A percentile compares a stretch with the other conserved stretches of the same genome.
Conservation (phyloP, 2,888 invertebrate species). For the Plagiodera versicolora region DNA sequence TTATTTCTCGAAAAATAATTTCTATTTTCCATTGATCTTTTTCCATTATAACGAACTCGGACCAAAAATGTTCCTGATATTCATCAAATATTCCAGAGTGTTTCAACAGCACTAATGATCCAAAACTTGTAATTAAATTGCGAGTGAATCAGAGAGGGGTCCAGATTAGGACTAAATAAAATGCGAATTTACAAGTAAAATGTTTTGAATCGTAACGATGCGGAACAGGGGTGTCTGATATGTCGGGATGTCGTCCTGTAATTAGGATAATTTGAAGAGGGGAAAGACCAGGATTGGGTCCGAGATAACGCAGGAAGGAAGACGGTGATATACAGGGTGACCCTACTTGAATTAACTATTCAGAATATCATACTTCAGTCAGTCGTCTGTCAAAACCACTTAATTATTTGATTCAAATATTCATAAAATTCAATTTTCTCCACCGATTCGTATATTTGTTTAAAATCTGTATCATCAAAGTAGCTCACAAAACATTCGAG, state of each 20-base stretch:
- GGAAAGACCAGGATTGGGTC: neutral
- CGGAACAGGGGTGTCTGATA: constrained; percentile 28
- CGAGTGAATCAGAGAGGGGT: neutral
- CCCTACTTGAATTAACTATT: no score
- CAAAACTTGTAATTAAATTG: neutral
- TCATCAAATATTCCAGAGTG: no score
- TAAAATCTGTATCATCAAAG: no score
- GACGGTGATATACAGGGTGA: neutral
- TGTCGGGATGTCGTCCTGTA: constrained; percentile 32
- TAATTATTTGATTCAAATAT: no score
- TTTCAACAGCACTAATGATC: neutral
- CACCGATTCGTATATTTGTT: no score
- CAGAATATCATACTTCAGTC: no score
- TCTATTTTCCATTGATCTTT: no score
- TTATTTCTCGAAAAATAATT: no score
- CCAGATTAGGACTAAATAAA: constrained; percentile 18
- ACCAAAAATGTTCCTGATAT: neutral
- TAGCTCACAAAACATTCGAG: no score
- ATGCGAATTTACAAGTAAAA: constrained; percentile 34
- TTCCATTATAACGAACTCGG: neutral
- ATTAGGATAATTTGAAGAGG: constrained; percentile 35
- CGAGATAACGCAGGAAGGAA: neutral
- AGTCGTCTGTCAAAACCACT: no score
- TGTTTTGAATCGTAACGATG: constrained; percentile 35
- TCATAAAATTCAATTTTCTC: no score